phyloP scores from a whole-genome alignment of 2,797 vertebrate species.

The Coreius guichenoti region DNA sequence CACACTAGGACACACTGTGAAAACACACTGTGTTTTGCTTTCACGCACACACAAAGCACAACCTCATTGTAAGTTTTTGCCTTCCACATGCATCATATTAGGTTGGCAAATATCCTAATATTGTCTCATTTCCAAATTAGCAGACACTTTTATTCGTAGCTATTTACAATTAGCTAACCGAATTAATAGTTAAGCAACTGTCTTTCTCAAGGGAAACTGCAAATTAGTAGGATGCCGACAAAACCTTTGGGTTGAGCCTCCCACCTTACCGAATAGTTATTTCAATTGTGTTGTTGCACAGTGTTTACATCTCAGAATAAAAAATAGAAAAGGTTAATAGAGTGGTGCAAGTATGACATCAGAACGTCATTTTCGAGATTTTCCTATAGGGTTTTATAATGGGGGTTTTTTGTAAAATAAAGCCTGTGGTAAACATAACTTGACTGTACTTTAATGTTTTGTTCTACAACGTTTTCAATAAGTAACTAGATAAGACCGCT shows the following conservation, averaged over 20 bases:
- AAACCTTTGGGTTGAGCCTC: background rate
- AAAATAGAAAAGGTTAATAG: background rate
- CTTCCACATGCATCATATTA: background rate
- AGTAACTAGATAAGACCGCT: too few species aligned
- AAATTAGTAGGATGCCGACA: background rate
- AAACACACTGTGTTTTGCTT: background rate
- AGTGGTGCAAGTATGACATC: too few species aligned
- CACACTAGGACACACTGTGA: slow-evolving; percentile 30
- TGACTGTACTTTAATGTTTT: too few species aligned
- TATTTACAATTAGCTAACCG: slow-evolving; percentile 2
- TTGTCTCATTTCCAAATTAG: slow-evolving; percentile 2
- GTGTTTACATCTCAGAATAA: background rate
- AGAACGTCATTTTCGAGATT: too few species aligned
- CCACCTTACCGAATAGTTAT: background rate
- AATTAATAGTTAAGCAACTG: slow-evolving; percentile 14
- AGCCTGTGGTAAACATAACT: too few species aligned
- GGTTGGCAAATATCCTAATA: background rate
- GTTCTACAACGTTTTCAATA: too few species aligned
- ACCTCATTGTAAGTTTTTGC: background rate
- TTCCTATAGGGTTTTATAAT: too few species aligned
- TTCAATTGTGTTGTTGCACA: background rate
- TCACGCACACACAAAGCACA: background rate
- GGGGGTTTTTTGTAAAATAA: too few species aligned
- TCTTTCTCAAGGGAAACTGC: background rate
- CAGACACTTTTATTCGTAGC: background rate